Evolutionary conservation across 2,888 invertebrate genomes (phyloP).

Genomic region (Lepidochrysops patricia): DNA sequence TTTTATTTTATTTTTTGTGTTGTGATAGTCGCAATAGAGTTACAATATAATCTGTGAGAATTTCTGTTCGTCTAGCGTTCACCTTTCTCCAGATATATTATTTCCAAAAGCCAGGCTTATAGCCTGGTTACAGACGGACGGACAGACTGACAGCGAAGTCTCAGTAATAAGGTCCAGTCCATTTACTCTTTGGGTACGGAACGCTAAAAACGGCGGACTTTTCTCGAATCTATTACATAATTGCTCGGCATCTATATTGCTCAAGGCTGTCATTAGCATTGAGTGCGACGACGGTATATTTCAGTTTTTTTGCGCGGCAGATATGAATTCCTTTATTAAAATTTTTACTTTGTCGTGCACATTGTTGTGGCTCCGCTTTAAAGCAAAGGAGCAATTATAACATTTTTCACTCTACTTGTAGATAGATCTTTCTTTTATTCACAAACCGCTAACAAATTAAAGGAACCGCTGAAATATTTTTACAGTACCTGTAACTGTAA

Average conservation of each 20-base stretch:
- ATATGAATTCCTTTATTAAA: constrained; percentile 9
- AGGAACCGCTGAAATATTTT: background rate
- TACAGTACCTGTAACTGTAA: too few relatives aligned
- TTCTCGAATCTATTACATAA: constrained; percentile 10
- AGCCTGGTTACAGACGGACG: background rate
- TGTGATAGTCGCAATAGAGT: too few relatives aligned
- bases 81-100: background rate
- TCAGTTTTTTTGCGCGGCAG: background rate
- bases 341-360: background rate
- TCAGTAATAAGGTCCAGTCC: too few relatives aligned
- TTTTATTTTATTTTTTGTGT: too few relatives aligned
- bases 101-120: background rate
- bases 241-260: constrained; percentile 4
- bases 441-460: background rate
- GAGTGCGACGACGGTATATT: constrained; percentile 6
- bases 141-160: too few relatives aligned
- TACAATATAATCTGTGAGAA: too few relatives aligned
- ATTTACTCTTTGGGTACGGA: too few relatives aligned
- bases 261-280: constrained; percentile 4
- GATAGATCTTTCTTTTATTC: background rate
- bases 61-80: too few relatives aligned
- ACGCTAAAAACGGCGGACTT: background rate
- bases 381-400: background rate
- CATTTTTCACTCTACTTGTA: background rate
- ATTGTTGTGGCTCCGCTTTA: constrained; percentile 3